Evolutionary conservation across 2,888 invertebrate genomes (phyloP).

Genomic region (Diarsia brunnea): DNA sequence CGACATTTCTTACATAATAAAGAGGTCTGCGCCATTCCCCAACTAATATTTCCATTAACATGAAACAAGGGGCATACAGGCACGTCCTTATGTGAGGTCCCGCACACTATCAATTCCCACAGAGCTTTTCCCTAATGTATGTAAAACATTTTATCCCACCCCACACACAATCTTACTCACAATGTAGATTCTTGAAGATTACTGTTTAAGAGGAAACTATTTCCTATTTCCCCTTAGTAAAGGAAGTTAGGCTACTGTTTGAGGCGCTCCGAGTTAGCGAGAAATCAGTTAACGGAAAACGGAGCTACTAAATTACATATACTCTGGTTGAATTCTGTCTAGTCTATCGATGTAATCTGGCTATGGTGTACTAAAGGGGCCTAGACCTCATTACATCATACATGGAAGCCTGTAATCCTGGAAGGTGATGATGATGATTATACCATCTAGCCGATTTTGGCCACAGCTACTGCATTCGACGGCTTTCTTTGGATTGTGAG

Average conservation of each 20-base stretch:
- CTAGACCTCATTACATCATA: not conserved
- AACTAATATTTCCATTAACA: conserved; percentile 19
- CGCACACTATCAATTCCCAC: conserved; percentile 37
- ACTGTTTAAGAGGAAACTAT: conserved; percentile 36
- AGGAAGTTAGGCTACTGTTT: not conserved
- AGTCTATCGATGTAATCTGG: not conserved
- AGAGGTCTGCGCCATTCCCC: not conserved
- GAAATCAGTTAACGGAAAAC: conserved; percentile 12
- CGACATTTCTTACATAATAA: not conserved
- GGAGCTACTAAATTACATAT: conserved; percentile 10
- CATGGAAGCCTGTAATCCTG: not conserved
- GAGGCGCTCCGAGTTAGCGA: conserved; percentile 9
- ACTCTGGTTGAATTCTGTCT: not conserved
- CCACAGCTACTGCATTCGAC: too few relatives aligned
- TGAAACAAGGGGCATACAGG: not conserved
- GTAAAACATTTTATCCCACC: conserved; percentile 53
- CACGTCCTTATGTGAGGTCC: conserved; percentile 7
- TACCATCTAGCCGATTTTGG: too few relatives aligned
- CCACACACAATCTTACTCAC: conserved; percentile 47
- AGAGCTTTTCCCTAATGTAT: conserved; percentile 51
- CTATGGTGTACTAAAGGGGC: not conserved
- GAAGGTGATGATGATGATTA: too few relatives aligned
- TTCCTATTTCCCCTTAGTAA: conserved; percentile 7
- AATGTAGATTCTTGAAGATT: conserved; percentile 47
- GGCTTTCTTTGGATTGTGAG: too few relatives aligned